A percentile compares a stretch with the other conserved stretches of the same genome.
Evolutionary conservation across 2,797 vertebrate species (phyloP).

Genomic region (Dromococcyx pavoninus): DNA sequence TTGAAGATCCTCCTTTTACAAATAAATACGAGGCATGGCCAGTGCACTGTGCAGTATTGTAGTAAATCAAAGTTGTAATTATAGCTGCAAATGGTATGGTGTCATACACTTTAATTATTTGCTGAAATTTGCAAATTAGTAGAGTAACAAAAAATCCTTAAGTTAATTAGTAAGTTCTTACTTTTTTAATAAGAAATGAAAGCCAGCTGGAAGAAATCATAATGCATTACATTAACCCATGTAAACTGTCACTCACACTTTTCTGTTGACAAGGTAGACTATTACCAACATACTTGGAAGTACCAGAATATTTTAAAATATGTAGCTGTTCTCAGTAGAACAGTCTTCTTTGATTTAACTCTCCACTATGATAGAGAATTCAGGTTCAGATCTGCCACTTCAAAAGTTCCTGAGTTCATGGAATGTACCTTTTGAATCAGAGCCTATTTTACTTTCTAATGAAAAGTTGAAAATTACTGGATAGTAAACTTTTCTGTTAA

Average conservation of each 20-base stretch:
- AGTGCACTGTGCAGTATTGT: neutral
- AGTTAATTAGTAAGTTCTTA: neutral
- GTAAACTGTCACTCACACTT: neutral
- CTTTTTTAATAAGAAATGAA: neutral
- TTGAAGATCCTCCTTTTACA: neutral
- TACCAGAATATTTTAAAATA: neutral
- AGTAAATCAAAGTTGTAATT: neutral
- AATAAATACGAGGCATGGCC: neutral
- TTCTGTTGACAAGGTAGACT: neutral
- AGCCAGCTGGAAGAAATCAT: neutral
- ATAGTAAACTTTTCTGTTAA: neutral
- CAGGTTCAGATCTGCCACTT: neutral
- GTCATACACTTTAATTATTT: neutral
- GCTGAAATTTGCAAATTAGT: neutral
- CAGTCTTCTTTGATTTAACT: neutral
- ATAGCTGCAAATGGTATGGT: neutral
- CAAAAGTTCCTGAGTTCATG: neutral
- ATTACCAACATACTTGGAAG: neutral
- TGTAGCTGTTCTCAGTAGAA: neutral
- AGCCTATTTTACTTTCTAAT: neutral
- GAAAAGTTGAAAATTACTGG: neutral
- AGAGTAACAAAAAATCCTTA: neutral
- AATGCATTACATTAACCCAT: neutral
- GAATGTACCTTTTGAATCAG: neutral
- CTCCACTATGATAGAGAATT: neutral